Conservation (phyloP, 1,140 invertebrate genomes). For the Tribolium madens region DNA sequence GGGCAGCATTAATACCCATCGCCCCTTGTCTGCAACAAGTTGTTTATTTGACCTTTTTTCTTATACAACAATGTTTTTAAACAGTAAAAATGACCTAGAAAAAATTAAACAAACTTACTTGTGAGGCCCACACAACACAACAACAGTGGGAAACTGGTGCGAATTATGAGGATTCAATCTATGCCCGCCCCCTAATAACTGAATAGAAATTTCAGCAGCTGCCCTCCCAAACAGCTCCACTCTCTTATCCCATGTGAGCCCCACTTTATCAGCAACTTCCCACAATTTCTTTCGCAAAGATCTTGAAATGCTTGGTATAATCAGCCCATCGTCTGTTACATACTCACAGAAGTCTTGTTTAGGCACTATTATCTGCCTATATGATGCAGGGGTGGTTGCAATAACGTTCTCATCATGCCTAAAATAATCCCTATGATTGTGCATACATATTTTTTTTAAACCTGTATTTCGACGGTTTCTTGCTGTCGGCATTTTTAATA, state of each 20-base stretch:
- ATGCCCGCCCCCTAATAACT: slow-evolving; percentile 81
- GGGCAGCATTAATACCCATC: slow-evolving; percentile 80
- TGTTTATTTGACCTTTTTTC: neutral
- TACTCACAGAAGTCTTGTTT: slow-evolving; percentile 75
- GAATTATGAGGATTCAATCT: slow-evolving; percentile 82
- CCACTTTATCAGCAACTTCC: slow-evolving; percentile 74
- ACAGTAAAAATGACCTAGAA: neutral
- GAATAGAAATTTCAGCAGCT: slow-evolving; percentile 82
- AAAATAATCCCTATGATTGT: slow-evolving; percentile 49
- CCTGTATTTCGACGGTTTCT: slow-evolving; percentile 61
- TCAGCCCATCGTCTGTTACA: slow-evolving; percentile 83
- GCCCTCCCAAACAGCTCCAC: slow-evolving; percentile 82
- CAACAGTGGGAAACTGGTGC: slow-evolving; percentile 84
- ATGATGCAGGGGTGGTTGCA: slow-evolving; percentile 73
- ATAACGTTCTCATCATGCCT: slow-evolving; percentile 90
- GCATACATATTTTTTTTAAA: slow-evolving; percentile 35
- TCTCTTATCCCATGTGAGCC: slow-evolving; percentile 76
- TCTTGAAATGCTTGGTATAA: slow-evolving; percentile 81
- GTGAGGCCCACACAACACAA: slow-evolving; percentile 80
- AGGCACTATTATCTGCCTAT: slow-evolving; percentile 80
- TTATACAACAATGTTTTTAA: too few species aligned
- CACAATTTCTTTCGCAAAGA: slow-evolving; percentile 77
- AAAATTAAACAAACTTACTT: slow-evolving; percentile 60
- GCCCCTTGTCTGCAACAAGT: slow-evolving; percentile 71
- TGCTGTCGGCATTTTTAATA: slow-evolving; percentile 64